Evolutionary conservation across 2,888 invertebrate genomes (phyloP), one percentile per base, ranked within the genome.

Genomic region (Acronicta psi): DNA sequence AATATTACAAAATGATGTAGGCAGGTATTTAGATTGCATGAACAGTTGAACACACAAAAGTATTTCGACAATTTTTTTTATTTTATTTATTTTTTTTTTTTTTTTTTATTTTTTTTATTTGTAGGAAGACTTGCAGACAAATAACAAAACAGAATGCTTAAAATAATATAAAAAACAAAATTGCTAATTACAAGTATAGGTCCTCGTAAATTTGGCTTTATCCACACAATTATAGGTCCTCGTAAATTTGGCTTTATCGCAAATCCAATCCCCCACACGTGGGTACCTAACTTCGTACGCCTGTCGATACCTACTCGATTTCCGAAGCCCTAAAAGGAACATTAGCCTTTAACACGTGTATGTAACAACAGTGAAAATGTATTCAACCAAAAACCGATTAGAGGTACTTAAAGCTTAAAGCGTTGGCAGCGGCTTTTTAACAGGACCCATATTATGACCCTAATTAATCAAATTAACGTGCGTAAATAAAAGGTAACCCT

Each of bases 401-500:
- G 18, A 54, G 14, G 56, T 11, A 13, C 40, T n/a, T 23, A 23
- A 16, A 46, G 34, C 53, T 49, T 68, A 56, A 14, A 46, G n/a
- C 40, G 34, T 38, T 20, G 37, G 42, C 29, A 34, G 44, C 25
- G 11, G 17, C 37, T 9, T 47, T 55, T 40, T 17, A 60, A 64
- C 57, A 55, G 47, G 53, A 45, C 45, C 47, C 34, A 36, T 47
- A 56, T 51, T 14, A 59, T 40, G 57, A 49, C 43, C 57, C 47
- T 59, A 59, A 72, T 70, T 74, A 41, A 65, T 61, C 45, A 37
- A 51, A 59, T 45, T 54, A 69, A 54, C 43, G 54, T 34, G 31
- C 51, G 8, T 40, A 44, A n/a, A n/a, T 16, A 36, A 49, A 54
- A 62, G 18, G 29, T 17, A 5, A 36, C 42, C 45, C 4, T 6